Conservation (phyloP, 2,797 vertebrate species). For the Crax fasciolata region DNA sequence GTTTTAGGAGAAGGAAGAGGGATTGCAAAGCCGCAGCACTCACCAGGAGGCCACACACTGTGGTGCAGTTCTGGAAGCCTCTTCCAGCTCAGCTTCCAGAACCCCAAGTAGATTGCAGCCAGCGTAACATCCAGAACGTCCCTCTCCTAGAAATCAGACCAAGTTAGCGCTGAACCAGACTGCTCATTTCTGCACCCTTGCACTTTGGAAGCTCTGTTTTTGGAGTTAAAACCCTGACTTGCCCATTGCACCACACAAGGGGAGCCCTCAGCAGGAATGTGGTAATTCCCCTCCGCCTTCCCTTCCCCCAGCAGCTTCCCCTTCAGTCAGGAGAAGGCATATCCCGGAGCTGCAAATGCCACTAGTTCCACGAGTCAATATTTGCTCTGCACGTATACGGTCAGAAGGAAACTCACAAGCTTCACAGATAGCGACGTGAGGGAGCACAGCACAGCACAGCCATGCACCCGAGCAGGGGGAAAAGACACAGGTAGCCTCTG, state of each 20-base stretch:
- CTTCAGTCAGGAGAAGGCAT: not conserved
- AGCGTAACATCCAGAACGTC: not conserved
- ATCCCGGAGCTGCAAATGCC: conserved; percentile 37
- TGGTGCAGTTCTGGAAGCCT: not conserved
- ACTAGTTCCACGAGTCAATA: conserved; percentile 71
- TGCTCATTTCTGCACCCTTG: not conserved
- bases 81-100: not conserved
- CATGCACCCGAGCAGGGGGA: not conserved
- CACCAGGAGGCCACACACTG: not conserved
- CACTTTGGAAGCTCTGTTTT: not conserved
- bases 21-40: not conserved
- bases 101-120: not conserved
- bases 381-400: conserved; percentile 48
- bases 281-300: not conserved
- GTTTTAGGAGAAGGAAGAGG: not conserved
- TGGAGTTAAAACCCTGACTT: not conserved
- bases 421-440: not conserved
- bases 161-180: not conserved
- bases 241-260: not conserved
- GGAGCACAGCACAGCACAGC: not conserved
- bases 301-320: not conserved
- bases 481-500: not conserved
- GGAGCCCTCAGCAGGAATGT: not conserved
- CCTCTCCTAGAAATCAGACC: not conserved
- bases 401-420: conserved; percentile 27